Evolutionary conservation across 1,140 invertebrate genomes (phyloP).

Genomic region (Vanessa atalanta): DNA sequence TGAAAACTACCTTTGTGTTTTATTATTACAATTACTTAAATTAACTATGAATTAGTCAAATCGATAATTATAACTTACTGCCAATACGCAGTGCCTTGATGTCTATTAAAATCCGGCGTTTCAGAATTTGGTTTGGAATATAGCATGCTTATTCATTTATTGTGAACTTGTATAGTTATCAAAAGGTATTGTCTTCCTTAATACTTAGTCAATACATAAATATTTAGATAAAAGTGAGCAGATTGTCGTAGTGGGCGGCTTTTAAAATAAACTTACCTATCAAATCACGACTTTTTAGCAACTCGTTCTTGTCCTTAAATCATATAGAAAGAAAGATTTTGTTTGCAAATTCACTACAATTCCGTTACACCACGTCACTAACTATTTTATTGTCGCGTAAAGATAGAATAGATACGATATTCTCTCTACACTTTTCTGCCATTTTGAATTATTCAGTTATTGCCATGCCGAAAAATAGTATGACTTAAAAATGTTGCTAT

Average conservation of each 20-base stretch:
- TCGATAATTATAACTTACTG: slow-evolving; percentile 69
- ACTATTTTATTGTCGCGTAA: slow-evolving; percentile 60
- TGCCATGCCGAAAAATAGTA: slow-evolving; percentile 23
- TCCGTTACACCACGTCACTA: slow-evolving; percentile 73
- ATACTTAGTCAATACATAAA: slow-evolving; percentile 33
- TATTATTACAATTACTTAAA: background rate
- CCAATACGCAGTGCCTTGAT: slow-evolving; percentile 68
- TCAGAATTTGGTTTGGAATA: slow-evolving; percentile 24
- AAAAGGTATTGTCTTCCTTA: slow-evolving; percentile 7
- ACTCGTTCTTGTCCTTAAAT: slow-evolving; percentile 28
- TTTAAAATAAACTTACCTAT: slow-evolving; percentile 64
- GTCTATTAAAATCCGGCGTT: slow-evolving; percentile 51
- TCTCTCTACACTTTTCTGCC: slow-evolving; percentile 60
- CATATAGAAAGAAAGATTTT: slow-evolving; percentile 27
- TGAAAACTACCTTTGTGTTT: background rate
- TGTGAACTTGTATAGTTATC: slow-evolving; percentile 11
- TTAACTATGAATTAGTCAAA: slow-evolving; percentile 41
- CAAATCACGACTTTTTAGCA: slow-evolving; percentile 39
- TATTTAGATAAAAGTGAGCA: slow-evolving; percentile 58
- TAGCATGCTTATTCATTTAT: slow-evolving; percentile 12
- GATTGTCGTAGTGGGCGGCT: slow-evolving; percentile 64
- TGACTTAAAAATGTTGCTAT: background rate
- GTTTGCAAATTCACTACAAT: slow-evolving; percentile 51
- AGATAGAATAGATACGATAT: slow-evolving; percentile 45
- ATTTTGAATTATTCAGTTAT: slow-evolving; percentile 61